A percentile compares a stretch with the other conserved stretches of the same genome.
These are phyloP conservation scores for Brevimyrus niger DNA, from an alignment of 2,113 vertebrate genomes.

Conservation along the genomic window DNA sequence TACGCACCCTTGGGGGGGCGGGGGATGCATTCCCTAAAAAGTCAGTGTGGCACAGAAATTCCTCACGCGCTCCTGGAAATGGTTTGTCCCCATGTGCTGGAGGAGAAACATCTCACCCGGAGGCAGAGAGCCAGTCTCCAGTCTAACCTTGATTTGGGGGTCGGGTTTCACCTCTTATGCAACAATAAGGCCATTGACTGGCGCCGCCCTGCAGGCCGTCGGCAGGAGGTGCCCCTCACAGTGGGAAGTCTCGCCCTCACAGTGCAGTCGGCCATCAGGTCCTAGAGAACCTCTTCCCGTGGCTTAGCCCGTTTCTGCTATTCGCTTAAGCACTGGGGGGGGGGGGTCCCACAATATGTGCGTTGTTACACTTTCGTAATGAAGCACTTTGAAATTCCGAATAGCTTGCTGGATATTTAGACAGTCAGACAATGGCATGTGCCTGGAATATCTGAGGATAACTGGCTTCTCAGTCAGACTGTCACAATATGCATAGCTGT, in stretches of 20 bases:
- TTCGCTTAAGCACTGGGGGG: neutral
- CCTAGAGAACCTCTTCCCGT: neutral
- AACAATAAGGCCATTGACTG: conserved; percentile 14
- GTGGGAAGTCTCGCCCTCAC: neutral
- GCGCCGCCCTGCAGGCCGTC: neutral
- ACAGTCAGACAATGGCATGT: neutral
- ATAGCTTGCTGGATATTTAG: neutral
- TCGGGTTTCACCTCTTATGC: neutral
- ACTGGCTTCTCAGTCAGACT: neutral
- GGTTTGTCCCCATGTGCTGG: neutral
- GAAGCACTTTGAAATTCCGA: neutral
- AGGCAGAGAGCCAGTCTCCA: too few species aligned
- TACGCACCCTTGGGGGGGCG: neutral
- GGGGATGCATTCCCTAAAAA: neutral
- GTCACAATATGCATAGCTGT: neutral
- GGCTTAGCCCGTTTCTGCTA: too few species aligned
- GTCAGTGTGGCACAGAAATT: neutral
- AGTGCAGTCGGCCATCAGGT: neutral
- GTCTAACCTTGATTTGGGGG: neutral
- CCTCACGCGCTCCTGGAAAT: neutral
- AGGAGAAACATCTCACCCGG: neutral
- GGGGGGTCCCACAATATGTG: neutral
- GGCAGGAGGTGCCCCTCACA: neutral
- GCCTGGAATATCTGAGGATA: neutral
- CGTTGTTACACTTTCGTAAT: neutral